Evolutionary conservation across 2,888 invertebrate species (phyloP), one percentile per base, ranked within the genome.

Genomic region (Drosophila cognata): DNA sequence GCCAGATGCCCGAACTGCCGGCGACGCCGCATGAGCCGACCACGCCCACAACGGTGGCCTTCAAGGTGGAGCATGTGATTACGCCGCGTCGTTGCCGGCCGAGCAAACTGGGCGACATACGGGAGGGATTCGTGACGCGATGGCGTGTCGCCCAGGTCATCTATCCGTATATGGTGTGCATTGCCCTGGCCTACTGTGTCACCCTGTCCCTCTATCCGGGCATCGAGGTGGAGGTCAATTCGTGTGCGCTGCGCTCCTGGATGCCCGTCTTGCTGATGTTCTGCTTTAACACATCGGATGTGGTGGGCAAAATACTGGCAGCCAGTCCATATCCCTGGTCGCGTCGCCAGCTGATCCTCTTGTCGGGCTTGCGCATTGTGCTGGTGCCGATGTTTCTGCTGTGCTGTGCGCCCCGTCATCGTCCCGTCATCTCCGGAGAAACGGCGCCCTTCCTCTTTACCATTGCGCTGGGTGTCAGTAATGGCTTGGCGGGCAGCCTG

Each of bases 221-320:
- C 59, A 97, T 98, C 58, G 96, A 97, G 65, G 97, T 98, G 0
- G 98, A 98, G 92, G 96, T 98, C 35, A 95, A 96, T 18, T 97
- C 97, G 69, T 98, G 98, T 91, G 95, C 95, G 31, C 95, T 97
- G 48, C 96, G 96, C 21, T 95, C 96, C 2, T 98, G 98, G 98
- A 97, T 98, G 97, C 98, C 98, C 0, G 97, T 98, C 36, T 94
- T 98, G 50, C 94, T 98, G 68, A 98, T 98, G 97, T 96, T 97
- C 1, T 95, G 96, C 13, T 98, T 98, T 92, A 98, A 98, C 89
- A 95, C 96, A 5, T 96, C 97, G 58, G 98, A 98, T 93, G 95
- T 98, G 21, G 94, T 97, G 74, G 98, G 98, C 79, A 92, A 92
- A 63, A 91, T 97, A 84, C 94, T 97, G 60, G 97, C 97, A 2